Conservation (phyloP, 2,888 invertebrate genomes). For the Agrotis puta region DNA sequence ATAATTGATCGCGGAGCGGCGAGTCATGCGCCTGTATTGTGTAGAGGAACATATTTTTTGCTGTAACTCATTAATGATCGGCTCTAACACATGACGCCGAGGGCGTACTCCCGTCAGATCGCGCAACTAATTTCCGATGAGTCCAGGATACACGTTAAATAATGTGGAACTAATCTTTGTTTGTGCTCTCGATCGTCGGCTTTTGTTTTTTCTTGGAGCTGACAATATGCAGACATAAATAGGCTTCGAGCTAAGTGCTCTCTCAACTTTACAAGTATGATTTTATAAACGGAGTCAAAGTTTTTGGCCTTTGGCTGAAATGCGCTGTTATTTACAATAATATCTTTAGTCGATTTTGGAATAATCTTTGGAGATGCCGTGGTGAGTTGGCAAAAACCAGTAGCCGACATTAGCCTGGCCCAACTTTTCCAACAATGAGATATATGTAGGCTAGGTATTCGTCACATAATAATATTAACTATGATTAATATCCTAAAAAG, state of each 20-base stretch:
- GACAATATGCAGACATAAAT: neutral
- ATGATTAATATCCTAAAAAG: neutral
- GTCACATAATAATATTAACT: neutral
- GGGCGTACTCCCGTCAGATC: slow-evolving; percentile 77
- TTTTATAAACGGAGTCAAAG: too few species aligned
- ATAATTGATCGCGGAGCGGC: slow-evolving; percentile 90
- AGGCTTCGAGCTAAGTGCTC: neutral
- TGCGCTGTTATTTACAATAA: neutral
- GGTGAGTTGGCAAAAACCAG: neutral
- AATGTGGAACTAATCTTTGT: slow-evolving; percentile 85
- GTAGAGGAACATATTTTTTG: slow-evolving; percentile 88
- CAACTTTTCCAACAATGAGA: neutral
- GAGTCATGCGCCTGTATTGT: slow-evolving; percentile 90
- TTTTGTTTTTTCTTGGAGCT: slow-evolving; percentile 25
- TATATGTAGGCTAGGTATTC: neutral
- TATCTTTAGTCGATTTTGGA: neutral
- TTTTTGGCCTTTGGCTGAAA: neutral
- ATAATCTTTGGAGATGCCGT: neutral
- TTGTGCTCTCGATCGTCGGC: slow-evolving; percentile 70
- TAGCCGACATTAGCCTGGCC: neutral
- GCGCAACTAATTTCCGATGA: slow-evolving; percentile 84
- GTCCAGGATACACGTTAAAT: slow-evolving; percentile 79
- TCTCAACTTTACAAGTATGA: neutral
- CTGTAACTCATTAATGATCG: slow-evolving; percentile 86
- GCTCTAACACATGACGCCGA: slow-evolving; percentile 83